Conservation (phyloP, 1,140 invertebrate genomes). For the Euwallacea fornicatus region DNA sequence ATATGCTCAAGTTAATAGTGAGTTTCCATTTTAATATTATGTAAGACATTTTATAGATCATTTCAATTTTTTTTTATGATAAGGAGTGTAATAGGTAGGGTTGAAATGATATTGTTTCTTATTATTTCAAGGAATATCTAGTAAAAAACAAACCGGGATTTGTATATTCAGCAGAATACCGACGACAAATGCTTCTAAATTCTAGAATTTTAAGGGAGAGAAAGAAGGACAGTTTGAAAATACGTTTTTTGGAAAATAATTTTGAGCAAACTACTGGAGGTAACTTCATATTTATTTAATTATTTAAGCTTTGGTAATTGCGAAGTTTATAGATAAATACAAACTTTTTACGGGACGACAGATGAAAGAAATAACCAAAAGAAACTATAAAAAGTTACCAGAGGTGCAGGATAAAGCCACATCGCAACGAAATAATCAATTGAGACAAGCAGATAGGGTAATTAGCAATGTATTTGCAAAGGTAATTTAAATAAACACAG, state of each 20-base stretch:
- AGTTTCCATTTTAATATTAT: too few relatives aligned
- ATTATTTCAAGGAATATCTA: constrained; percentile 46
- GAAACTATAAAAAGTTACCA: constrained; percentile 49
- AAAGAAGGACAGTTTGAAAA: constrained; percentile 43
- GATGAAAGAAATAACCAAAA: constrained; percentile 49
- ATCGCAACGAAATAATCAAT: constrained; percentile 39
- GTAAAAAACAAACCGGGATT: constrained; percentile 48
- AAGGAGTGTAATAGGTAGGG: too few relatives aligned
- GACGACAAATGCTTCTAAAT: constrained; percentile 45
- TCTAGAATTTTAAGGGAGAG: constrained; percentile 44
- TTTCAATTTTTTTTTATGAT: too few relatives aligned
- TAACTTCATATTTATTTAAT: constrained; percentile 23
- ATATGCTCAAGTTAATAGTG: too few relatives aligned
- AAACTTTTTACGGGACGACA: constrained; percentile 47
- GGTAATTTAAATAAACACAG: constrained; percentile 38
- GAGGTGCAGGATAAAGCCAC: constrained; percentile 47
- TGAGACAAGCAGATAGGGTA: constrained; percentile 46
- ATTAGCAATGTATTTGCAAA: constrained; percentile 49
- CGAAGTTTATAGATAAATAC: constrained; percentile 34
- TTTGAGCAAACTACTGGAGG: constrained; percentile 25
- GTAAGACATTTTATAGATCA: too few relatives aligned
- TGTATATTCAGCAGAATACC: constrained; percentile 45
- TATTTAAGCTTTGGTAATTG: background rate
- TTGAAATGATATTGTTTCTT: background rate
- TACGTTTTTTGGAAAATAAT: constrained; percentile 42